phyloP scores from a whole-genome alignment of 2,888 invertebrate genomes.

The Nipponacmea schrenckii region DNA sequence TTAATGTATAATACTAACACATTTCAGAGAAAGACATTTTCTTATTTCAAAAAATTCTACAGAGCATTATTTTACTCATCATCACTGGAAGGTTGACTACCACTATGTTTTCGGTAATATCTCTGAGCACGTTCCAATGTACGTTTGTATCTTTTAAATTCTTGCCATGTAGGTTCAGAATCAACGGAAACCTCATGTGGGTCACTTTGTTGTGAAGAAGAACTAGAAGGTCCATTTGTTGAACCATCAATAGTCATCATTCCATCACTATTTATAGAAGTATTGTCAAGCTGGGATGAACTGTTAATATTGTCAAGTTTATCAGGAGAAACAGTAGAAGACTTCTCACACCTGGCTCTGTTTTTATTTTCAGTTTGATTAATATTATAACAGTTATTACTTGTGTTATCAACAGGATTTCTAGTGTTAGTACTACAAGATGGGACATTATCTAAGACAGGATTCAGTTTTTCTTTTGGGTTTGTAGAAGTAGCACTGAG shows the following conservation, averaged over 20 bases:
- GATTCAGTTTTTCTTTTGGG: not conserved
- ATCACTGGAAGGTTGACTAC: constrained; percentile 31
- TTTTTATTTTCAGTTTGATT: not conserved
- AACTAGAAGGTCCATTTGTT: not conserved
- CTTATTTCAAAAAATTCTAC: no score
- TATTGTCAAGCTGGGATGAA: no score
- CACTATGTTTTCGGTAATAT: constrained; percentile 39
- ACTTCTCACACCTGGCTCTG: not conserved
- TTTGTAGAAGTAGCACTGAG: not conserved
- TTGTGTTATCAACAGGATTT: not conserved
- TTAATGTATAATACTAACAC: no score
- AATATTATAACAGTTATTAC: not conserved
- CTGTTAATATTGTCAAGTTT: not conserved
- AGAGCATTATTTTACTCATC: constrained; percentile 27
- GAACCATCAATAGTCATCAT: not conserved
- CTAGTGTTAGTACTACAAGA: not conserved
- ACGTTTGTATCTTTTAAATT: constrained; percentile 53
- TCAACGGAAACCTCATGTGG: not conserved
- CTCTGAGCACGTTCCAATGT: constrained; percentile 40
- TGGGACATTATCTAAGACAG: not conserved
- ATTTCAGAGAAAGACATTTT: no score
- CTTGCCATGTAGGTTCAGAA: constrained; percentile 43
- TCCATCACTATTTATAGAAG: not conserved
- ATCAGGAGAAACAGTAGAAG: not conserved
- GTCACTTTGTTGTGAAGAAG: not conserved